Base-by-base conservation (phyloP, 2,113 vertebrate genomes). In the Strix uralensis region DNA sequence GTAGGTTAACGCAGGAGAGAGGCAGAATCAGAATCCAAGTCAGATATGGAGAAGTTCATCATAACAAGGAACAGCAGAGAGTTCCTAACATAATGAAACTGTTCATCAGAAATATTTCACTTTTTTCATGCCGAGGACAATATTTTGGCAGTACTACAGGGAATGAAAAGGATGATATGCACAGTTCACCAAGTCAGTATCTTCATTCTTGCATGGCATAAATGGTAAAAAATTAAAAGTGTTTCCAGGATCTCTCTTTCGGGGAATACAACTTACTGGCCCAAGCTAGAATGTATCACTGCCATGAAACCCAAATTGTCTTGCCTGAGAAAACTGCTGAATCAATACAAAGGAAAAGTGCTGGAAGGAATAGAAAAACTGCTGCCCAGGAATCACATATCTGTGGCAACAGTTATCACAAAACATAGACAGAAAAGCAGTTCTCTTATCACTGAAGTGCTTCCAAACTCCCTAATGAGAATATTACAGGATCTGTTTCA, bases 251-350 rank as follows among this genome's bases (percentile, higher is more conserved):
- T 92, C 29, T 72, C 29, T 91, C 32, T 81, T 93, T 96, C 78
- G 85, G 55, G 65, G 81, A 89, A 84, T 87, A 93, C 77, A 94
- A 29, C 46, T 86, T 96, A 91, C 75, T 79, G 26, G 7, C 81
- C 81, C 15, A 94, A 84, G 34, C 40, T 84, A 90, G 81, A 94
- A 95, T 16, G 23, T 86, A 46, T 94, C 86, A 74, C 93, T 95
- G 69, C 94, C 70, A 54, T 63, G 69, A 96, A 96, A 86, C 27
- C 47, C 66, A 94, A 77, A 71, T 80, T 71, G 62, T 96, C 62
- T 89, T 95, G 75, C 85, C 81, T 77, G 62, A 65, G 42, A 84
- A 78, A 59, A 81, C 15, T 88, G 46, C 29, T 91, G 51, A 85
- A 59, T 58, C 44, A 81, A 72, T 44, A 63, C n/a, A 65, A 74